Base-by-base conservation (phyloP, 2,888 invertebrate genomes). In the Eilema caniola region DNA sequence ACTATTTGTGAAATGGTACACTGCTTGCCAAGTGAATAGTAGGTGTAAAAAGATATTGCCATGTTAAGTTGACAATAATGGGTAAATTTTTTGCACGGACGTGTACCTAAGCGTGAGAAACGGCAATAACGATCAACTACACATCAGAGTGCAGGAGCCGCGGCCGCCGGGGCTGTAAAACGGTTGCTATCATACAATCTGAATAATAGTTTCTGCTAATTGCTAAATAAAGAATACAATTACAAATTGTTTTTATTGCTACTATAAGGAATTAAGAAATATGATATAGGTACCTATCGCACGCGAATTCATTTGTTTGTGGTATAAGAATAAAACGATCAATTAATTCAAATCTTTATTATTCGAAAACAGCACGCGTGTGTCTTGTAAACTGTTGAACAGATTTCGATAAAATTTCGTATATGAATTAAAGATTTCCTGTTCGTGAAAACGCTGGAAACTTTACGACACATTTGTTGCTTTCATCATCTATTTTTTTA, bases 91-190 rank as follows among this genome's bases (percentile, higher is more conserved):
- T 62, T 37, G 37, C 66, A 60, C 69, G 33, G 53, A 24, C 59
- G 37, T 69, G 56, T 11, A 62, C 31, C 53, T 53, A 64, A 59
- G 56, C 67, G 69, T 72, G 72, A 66, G 71, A 72, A 67, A 53
- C 57, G 24, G 47, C 28, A 66, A 41, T 62, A 62, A 70, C 14
- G 16, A 24, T 31, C 53, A 25, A 56, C 61, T 60, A 20, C 47
- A 66, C 12, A 16, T 20, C 24, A 31, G 37, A 25, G 66, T 41
- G 66, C 59, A 25, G 66, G 66, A 59, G 66, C 66, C 66, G 59
- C 57, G 20, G 23, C 24, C 66, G 66, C 59, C 59, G 59, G n/a
- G 24, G 41, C 33, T 57, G 31, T 57, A 31, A 66, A 59, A 66
- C 65, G 57, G 65, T 66, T 66, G 65, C 65, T 57, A 56, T 23